Conservation (phyloP, 2,113 vertebrate genomes). For the Callithrix jacchus region DNA sequence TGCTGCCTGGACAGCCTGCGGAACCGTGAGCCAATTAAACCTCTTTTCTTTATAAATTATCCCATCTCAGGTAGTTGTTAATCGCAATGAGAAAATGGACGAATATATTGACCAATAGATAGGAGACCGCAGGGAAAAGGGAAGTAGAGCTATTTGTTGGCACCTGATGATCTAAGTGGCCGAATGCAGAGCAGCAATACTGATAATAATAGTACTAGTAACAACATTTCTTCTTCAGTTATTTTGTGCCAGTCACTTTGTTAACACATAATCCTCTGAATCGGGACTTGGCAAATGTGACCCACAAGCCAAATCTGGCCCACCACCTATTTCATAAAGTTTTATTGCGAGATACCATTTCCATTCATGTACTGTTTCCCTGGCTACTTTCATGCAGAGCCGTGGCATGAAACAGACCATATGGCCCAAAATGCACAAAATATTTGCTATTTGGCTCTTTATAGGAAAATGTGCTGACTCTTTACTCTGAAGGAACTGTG, state of each 20-base stretch:
- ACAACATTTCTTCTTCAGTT: neutral
- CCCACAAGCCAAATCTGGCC: neutral
- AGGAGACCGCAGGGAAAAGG: neutral
- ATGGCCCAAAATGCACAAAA: neutral
- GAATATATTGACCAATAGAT: neutral
- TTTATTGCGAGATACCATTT: neutral
- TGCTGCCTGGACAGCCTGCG: too few species aligned
- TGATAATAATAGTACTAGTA: neutral
- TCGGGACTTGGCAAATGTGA: neutral
- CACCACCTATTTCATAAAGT: neutral
- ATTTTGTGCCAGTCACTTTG: neutral
- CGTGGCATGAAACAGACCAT: neutral
- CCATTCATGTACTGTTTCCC: neutral
- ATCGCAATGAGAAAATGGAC: too few species aligned
- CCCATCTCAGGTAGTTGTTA: too few species aligned
- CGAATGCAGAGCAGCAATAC: neutral
- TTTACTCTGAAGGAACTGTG: neutral
- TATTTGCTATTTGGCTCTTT: neutral
- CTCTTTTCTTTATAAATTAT: too few species aligned
- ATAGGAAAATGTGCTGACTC: neutral
- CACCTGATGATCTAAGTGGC: neutral
- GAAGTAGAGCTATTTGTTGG: too few species aligned
- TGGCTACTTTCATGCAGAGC: neutral
- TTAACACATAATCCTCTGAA: neutral
- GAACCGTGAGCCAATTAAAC: too few species aligned